These are phyloP conservation scores for Gobiocypris rarus DNA, from an alignment of 2,113 vertebrate species.

Conservation along the genomic window DNA sequence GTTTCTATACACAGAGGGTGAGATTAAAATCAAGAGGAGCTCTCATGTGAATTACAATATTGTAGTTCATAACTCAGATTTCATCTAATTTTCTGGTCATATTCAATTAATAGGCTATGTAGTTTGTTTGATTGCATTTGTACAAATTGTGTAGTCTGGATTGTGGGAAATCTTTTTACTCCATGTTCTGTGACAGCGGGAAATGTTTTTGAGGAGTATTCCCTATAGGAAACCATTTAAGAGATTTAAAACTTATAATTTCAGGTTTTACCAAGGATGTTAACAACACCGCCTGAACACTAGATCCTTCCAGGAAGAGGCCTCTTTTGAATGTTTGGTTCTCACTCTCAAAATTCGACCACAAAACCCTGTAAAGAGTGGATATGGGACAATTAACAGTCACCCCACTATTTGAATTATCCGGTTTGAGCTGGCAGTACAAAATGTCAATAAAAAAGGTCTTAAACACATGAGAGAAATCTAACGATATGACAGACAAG, in stretches of 20 bases:
- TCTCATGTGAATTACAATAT: neutral
- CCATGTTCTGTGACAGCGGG: neutral
- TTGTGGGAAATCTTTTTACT: slow-evolving; percentile 13
- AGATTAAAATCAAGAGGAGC: slow-evolving; percentile 56
- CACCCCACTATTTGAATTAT: neutral
- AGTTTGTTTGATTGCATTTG: neutral
- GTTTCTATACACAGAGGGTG: slow-evolving; percentile 58
- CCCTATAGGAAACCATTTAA: slow-evolving; percentile 22
- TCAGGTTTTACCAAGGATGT: slow-evolving; percentile 19
- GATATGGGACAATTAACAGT: slow-evolving; percentile 4
- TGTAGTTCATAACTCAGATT: neutral
- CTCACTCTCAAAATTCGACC: slow-evolving; percentile 4
- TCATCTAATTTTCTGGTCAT: neutral
- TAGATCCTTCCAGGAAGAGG: neutral
- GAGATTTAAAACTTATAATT: slow-evolving; percentile 30
- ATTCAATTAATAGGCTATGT: neutral
- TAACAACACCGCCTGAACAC: neutral
- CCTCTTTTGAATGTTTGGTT: neutral
- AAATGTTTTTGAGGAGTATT: slow-evolving; percentile 6
- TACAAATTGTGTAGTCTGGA: neutral
- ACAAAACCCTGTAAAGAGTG: slow-evolving; percentile 18
- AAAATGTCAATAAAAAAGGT: neutral
- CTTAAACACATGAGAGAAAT: neutral
- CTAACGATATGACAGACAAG: neutral
- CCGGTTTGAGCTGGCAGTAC: neutral